Evolutionary conservation across 2,113 vertebrate genomes (phyloP).

Genomic region (Okapia johnstoni): DNA sequence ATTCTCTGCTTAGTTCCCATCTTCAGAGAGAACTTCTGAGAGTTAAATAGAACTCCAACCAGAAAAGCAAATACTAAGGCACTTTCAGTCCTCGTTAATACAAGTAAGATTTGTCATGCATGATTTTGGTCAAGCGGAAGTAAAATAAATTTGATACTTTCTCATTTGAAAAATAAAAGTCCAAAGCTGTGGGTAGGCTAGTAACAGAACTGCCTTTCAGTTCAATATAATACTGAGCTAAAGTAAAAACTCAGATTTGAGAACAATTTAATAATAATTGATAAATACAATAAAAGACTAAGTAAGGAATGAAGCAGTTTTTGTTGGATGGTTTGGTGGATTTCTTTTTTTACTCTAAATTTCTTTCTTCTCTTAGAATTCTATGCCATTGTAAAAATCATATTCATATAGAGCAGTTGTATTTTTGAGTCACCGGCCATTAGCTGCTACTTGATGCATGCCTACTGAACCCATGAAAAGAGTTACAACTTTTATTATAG

Average conservation of each 20-base stretch:
- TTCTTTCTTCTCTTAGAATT: background rate
- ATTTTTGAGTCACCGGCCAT: background rate
- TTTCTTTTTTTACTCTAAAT: background rate
- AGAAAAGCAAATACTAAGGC: background rate
- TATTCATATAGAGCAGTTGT: background rate
- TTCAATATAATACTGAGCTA: background rate
- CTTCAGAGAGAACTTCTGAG: background rate
- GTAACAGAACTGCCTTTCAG: background rate
- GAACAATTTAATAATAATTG: background rate
- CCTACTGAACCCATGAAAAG: background rate
- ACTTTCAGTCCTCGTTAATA: background rate
- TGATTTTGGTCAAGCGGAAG: background rate
- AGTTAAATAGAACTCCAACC: background rate
- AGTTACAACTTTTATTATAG: background rate
- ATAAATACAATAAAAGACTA: background rate
- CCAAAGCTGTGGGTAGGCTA: background rate
- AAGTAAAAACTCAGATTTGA: background rate
- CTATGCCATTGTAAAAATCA: background rate
- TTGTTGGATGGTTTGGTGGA: background rate
- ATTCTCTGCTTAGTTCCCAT: background rate
- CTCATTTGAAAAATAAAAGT: background rate
- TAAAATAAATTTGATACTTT: constrained; percentile 23
- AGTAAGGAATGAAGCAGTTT: background rate
- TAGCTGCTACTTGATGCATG: background rate
- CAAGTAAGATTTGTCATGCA: background rate